Evolutionary conservation across 1,140 invertebrate genomes (phyloP).

Genomic region (Papilio dardanus): DNA sequence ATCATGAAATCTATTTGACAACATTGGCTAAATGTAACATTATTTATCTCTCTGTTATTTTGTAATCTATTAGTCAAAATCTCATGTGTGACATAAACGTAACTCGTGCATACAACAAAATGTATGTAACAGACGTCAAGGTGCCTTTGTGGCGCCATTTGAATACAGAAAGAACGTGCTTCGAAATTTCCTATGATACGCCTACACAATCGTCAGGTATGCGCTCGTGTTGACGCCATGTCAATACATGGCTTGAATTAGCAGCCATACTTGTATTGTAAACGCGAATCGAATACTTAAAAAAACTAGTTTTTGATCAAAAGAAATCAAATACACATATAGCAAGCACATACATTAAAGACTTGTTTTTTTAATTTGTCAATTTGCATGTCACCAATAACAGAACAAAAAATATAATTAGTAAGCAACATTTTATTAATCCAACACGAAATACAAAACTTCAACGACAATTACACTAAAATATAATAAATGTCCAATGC

Average conservation of each 20-base stretch:
- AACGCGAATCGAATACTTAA: slow-evolving; percentile 11
- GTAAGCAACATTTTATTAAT: not conserved
- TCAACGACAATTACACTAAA: slow-evolving; percentile 42
- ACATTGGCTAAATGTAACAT: no score
- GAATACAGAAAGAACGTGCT: slow-evolving; percentile 52
- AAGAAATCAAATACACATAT: not conserved
- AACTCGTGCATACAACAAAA: slow-evolving; percentile 43
- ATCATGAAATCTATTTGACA: not conserved
- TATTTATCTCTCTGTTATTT: not conserved
- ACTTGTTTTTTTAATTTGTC: not conserved
- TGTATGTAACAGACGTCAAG: slow-evolving; percentile 55
- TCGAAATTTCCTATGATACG: slow-evolving; percentile 56
- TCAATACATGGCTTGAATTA: slow-evolving; percentile 55
- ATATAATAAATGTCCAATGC: slow-evolving; percentile 53
- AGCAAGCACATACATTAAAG: not conserved
- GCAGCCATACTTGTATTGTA: not conserved
- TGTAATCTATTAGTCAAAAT: slow-evolving; percentile 44
- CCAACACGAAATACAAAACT: slow-evolving; percentile 1
- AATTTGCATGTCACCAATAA: not conserved
- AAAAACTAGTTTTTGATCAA: not conserved
- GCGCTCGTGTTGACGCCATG: slow-evolving; percentile 43
- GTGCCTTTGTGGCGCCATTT: slow-evolving; percentile 63
- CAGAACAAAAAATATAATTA: not conserved
- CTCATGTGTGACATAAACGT: slow-evolving; percentile 46
- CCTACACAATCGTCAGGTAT: slow-evolving; percentile 52